Percentiles rank a stretch among this genome's conserved stretches.
These are phyloP conservation scores for Nomia melanderi DNA, from an alignment of 1,140 invertebrate species.

Conservation along the genomic window DNA sequence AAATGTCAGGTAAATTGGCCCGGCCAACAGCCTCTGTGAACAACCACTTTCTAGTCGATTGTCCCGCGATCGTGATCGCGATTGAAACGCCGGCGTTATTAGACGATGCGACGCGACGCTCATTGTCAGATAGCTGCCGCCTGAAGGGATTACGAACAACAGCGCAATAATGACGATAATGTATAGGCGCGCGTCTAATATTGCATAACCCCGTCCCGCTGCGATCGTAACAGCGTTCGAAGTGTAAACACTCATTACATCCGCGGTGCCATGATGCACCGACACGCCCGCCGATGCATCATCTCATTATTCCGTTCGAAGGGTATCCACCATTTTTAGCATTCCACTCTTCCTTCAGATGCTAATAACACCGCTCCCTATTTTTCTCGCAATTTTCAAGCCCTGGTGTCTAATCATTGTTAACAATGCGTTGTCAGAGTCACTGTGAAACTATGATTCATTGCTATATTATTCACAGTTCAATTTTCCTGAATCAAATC, in stretches of 20 bases:
- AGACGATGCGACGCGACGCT: conserved; percentile 11
- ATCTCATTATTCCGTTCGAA: neutral
- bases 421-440: no score
- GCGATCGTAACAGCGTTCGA: conserved; percentile 1
- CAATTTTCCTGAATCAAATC: no score
- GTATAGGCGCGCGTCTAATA: neutral
- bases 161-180: conserved; percentile 28
- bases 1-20: neutral
- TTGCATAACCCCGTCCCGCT: conserved; percentile 1
- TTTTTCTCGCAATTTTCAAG: no score
- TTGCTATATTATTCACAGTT: no score
- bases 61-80: conserved; percentile 15
- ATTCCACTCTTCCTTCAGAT: no score
- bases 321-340: no score
- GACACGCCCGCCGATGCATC: neutral
- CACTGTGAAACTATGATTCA: no score
- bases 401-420: no score
- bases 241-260: conserved; percentile 9
- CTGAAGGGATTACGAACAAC: conserved; percentile 12
- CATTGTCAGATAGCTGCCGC: neutral
- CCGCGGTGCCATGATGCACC: neutral
- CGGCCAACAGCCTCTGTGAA: neutral
- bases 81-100: conserved; percentile 5
- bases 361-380: no score
- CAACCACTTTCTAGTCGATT: conserved; percentile 26